Base-by-base conservation (phyloP, 2,113 vertebrate species). In the Rattus norvegicus region DNA sequence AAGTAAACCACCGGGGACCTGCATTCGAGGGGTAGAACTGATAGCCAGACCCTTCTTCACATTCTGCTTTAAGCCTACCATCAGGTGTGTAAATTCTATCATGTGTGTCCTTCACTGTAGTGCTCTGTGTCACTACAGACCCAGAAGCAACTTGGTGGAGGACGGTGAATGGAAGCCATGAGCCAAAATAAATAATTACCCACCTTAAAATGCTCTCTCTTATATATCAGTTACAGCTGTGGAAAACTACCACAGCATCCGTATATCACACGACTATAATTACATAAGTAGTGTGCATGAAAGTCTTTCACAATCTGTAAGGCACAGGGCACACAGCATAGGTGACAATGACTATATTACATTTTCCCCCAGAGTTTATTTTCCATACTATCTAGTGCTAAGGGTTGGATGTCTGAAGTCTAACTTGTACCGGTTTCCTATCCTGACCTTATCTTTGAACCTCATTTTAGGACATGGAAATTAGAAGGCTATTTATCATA, bases 401-500 rank as follows among this genome's bases (percentile, higher is more conserved):
- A 28, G 59, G 3, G 2, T 36, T 49, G 43, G 17, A 43, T 4
- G 1, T 75, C 0, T 56, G 36, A 59, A 76, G 33, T 28, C 10
- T 5, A 11, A 24, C 54, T 70, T 13, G 19, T 0, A 49, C 20
- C 8, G 20, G 33, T 79, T 81, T 93, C 43, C 28, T 88, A 52
- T 63, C 30, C 24, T 83, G 20, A 20, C 3, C 49, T 75, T 33
- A 72, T 72, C 24, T 52, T 36, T 81, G 87, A 22, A 70, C 4
- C 87, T 75, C 30, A 79, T 89, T 88, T 93, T 61, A 63, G 30
- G 91, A 72, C 93, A 69, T 90, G 65, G 13, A 92, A 88, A 87
- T 54, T 89, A 43, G 80, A 89, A 91, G 52, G 24, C 17, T 72
- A 14, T 69, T 88, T 69, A 87, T 75, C 63, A 7, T 65, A 43